These are phyloP conservation scores for Panthera leo DNA, from an alignment of 2,113 vertebrate genomes.

Conservation along the genomic window DNA sequence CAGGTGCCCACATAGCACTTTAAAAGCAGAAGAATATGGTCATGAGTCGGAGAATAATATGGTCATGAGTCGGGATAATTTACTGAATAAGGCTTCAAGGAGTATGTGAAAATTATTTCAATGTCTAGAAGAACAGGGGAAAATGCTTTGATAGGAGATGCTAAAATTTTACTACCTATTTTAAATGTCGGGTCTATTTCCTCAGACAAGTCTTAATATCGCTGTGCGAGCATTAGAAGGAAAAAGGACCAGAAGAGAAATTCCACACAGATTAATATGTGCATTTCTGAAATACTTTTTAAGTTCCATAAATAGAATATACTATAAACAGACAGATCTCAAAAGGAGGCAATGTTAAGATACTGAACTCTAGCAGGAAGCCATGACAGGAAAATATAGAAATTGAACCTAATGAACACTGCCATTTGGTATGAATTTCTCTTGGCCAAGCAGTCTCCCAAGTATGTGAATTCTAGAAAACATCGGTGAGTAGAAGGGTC, in stretches of 20 bases:
- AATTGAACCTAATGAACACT: not conserved
- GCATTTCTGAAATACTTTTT: slow-evolving; percentile 56
- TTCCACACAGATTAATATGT: slow-evolving; percentile 43
- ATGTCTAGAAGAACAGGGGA: not conserved
- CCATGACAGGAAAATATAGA: not conserved
- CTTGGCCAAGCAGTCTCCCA: not conserved
- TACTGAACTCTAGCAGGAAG: not conserved
- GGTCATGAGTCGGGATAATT: not conserved
- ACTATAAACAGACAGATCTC: slow-evolving; percentile 41
- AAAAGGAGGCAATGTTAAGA: slow-evolving; percentile 19
- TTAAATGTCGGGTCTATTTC: not conserved
- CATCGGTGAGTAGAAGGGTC: not conserved
- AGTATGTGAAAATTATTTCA: not conserved
- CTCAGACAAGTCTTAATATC: not conserved
- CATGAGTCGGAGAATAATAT: not conserved
- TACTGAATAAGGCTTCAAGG: not conserved
- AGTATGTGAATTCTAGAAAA: not conserved
- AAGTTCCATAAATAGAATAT: slow-evolving; percentile 49
- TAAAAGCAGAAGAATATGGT: not conserved
- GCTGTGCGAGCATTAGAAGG: not conserved
- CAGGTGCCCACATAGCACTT: not conserved
- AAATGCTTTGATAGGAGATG: not conserved
- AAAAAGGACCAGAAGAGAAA: slow-evolving; percentile 45
- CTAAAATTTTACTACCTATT: slow-evolving; percentile 19
- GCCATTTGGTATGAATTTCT: not conserved